phyloP scores from a whole-genome alignment of 2,888 invertebrate species.

The Acronicta psi region DNA sequence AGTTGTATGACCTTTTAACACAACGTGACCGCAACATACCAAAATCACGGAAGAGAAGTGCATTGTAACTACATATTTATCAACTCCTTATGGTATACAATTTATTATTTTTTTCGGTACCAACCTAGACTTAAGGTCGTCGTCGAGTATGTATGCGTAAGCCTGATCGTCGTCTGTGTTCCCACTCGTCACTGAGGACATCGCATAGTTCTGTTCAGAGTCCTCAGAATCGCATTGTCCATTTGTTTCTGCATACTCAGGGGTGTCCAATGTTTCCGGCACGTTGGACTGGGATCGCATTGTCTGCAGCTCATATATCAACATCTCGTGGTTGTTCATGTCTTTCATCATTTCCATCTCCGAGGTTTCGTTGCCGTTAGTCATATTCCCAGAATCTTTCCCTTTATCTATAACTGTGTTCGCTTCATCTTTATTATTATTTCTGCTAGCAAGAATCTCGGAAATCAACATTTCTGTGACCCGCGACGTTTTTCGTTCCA shows the following conservation, averaged over 20 bases:
- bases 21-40: constrained; percentile 35
- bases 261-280: constrained; percentile 68
- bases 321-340: constrained; percentile 91
- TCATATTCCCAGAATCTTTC: constrained; percentile 71
- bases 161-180: constrained; percentile 82
- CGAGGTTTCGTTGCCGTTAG: constrained; percentile 72
- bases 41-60: constrained; percentile 50
- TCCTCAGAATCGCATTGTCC: constrained; percentile 81
- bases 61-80: constrained; percentile 30
- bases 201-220: constrained; percentile 79
- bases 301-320: constrained; percentile 91
- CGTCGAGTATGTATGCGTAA: constrained; percentile 84
- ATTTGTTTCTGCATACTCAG: constrained; percentile 68
- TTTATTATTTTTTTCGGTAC: constrained; percentile 32
- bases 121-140: constrained; percentile 86
- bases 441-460: constrained; percentile 86
- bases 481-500: constrained; percentile 84
- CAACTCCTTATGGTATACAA: constrained; percentile 16
- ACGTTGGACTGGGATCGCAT: constrained; percentile 89
- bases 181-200: constrained; percentile 79
- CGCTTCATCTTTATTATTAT: constrained; percentile 82
- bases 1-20: constrained; percentile 58
- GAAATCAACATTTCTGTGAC: constrained; percentile 87
- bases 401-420: constrained; percentile 86
- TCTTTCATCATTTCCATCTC: constrained; percentile 81